Evolutionary conservation across 1,140 invertebrate genomes (phyloP).

Genomic region (Sinonovacula constricta): DNA sequence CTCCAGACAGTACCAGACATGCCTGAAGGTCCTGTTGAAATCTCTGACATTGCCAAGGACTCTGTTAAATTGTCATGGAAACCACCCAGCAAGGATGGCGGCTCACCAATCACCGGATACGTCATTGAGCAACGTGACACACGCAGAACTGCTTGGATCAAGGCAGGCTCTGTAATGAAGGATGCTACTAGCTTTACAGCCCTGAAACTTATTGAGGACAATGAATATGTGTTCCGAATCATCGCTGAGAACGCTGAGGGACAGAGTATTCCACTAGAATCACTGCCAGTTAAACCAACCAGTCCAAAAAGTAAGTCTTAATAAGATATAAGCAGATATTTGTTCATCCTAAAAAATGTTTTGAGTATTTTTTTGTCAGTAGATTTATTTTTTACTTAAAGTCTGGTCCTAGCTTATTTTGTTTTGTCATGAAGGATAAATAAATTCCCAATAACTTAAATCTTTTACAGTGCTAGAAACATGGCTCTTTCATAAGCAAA

Average conservation of each 20-base stretch:
- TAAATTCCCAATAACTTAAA: no score
- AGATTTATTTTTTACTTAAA: no score
- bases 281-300: constrained; percentile 93
- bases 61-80: constrained; percentile 98
- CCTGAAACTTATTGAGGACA: constrained; percentile 88
- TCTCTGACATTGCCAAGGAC: constrained; percentile 95
- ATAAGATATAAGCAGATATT: constrained; percentile 29
- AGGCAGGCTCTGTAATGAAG: constrained; percentile 78
- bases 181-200: constrained; percentile 81
- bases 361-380: no score
- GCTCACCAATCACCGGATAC: constrained; percentile 79
- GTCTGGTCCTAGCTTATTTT: no score
- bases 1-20: constrained; percentile 91
- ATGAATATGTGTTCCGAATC: constrained; percentile 96
- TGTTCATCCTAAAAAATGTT: neutral
- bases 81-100: constrained; percentile 91
- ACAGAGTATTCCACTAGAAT: constrained; percentile 94
- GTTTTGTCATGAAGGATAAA: no score
- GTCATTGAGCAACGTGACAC: constrained; percentile 75
- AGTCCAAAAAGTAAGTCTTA: constrained; percentile 76
- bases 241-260: constrained; percentile 96
- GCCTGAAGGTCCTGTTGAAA: constrained; percentile 88
- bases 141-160: constrained; percentile 85
- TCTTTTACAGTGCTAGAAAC: no score
- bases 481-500: no score